Conservation (phyloP, 2,888 invertebrate species). For the Microplitis manilae region DNA sequence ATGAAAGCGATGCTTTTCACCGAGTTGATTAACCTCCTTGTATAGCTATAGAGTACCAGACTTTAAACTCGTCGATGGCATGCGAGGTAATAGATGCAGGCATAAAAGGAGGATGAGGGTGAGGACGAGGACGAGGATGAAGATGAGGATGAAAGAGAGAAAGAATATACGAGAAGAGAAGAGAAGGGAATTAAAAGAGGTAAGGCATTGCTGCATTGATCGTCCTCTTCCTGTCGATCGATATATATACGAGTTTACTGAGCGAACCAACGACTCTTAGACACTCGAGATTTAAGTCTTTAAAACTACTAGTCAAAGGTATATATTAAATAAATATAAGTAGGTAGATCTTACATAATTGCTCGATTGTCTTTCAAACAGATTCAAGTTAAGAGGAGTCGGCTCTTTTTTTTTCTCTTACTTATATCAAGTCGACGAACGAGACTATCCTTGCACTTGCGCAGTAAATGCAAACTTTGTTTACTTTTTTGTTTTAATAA, state of each 20-base stretch:
- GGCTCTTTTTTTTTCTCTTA: no score
- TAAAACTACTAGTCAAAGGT: conserved; percentile 3
- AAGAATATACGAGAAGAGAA: conserved; percentile 21
- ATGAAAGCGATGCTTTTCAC: conserved; percentile 43
- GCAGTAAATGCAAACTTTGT: no score
- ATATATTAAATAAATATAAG: conserved; percentile 10
- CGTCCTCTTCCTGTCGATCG: conserved; percentile 48
- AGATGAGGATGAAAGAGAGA: conserved; percentile 4
- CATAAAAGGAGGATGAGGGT: not conserved
- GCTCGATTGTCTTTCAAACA: conserved; percentile 32
- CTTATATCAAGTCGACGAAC: no score
- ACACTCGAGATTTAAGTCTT: not conserved
- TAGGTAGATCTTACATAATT: conserved; percentile 35
- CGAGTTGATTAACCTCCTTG: conserved; percentile 35
- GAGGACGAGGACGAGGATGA: conserved; percentile 1
- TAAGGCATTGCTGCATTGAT: conserved; percentile 31
- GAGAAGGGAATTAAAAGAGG: conserved; percentile 11
- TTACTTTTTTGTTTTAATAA: no score
- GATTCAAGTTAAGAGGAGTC: not conserved
- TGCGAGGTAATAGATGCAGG: not conserved
- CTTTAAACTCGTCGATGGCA: not conserved
- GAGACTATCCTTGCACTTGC: no score
- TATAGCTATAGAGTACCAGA: conserved; percentile 1
- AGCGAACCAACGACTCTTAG: conserved; percentile 5
- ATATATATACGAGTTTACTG: conserved; percentile 35